Conservation (phyloP, 1,140 invertebrate species). For the Parasteatoda tepidariorum region DNA sequence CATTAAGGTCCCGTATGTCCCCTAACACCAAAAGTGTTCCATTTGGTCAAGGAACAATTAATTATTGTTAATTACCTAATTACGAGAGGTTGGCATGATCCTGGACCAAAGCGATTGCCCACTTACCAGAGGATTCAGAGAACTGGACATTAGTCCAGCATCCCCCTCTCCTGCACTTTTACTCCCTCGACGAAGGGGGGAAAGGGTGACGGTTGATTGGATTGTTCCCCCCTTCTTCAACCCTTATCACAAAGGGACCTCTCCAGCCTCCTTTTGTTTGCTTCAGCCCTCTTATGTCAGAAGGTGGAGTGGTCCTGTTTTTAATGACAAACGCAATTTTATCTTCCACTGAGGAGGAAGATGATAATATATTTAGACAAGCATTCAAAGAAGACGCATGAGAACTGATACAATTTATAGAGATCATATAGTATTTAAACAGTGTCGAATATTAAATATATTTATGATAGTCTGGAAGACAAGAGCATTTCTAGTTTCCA, state of each 20-base stretch:
- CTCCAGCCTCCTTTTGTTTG: constrained; percentile 18
- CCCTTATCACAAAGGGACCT: not conserved
- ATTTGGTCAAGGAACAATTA: constrained; percentile 57
- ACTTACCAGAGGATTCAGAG: constrained; percentile 33
- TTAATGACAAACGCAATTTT: constrained; percentile 1
- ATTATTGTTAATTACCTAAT: constrained; percentile 62
- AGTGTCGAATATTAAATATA: no score
- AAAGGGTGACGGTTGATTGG: not conserved
- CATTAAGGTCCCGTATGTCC: not conserved
- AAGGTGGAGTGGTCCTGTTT: constrained; percentile 4
- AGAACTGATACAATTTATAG: no score
- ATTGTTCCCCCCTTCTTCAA: not conserved
- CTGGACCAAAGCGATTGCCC: constrained; percentile 10
- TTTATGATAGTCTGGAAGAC: no score
- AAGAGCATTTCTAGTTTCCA: no score
- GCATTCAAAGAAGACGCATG: no score
- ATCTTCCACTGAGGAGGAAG: not conserved
- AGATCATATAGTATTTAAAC: no score
- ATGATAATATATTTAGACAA: no score
- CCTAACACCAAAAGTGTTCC: constrained; percentile 16
- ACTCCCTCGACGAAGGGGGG: not conserved
- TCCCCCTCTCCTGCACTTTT: constrained; percentile 24
- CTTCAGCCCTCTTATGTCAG: not conserved
- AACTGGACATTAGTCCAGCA: constrained; percentile 42
- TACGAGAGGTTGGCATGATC: constrained; percentile 25